These are phyloP conservation scores for Melanotus villosus DNA, from an alignment of 2,888 invertebrate species.

Conservation along the genomic window DNA sequence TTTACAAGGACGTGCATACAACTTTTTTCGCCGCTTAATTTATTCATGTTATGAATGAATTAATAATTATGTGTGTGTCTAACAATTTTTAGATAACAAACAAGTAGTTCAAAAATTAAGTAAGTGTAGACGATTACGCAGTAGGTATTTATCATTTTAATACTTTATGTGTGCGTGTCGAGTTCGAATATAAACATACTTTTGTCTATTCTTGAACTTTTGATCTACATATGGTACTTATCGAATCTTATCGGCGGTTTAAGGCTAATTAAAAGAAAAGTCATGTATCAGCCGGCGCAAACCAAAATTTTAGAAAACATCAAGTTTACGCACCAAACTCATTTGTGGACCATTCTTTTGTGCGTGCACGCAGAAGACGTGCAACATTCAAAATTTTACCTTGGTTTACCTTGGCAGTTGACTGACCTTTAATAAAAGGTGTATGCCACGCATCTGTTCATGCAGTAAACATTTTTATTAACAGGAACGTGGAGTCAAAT, in stretches of 20 bases:
- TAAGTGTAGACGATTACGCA: too few relatives aligned
- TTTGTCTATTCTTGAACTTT: slow-evolving; percentile 54
- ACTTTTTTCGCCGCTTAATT: not conserved
- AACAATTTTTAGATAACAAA: not conserved
- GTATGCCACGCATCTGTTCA: not conserved
- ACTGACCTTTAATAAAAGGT: slow-evolving; percentile 24
- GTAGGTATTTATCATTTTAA: too few relatives aligned
- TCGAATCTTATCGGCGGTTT: slow-evolving; percentile 29
- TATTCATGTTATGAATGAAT: not conserved
- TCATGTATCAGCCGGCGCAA: not conserved
- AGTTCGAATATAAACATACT: slow-evolving; percentile 20
- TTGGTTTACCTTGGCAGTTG: slow-evolving; percentile 49
- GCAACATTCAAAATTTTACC: slow-evolving; percentile 41
- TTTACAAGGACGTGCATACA: not conserved
- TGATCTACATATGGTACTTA: slow-evolving; percentile 49
- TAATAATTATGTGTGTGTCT: not conserved
- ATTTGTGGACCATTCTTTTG: not conserved
- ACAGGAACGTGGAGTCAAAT: too few relatives aligned
- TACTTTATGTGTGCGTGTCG: not conserved
- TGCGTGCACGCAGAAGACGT: not conserved
- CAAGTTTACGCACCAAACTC: not conserved
- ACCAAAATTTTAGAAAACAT: not conserved
- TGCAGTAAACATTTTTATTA: not conserved
- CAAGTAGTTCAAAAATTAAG: not conserved
- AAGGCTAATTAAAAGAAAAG: slow-evolving; percentile 30